Conservation (phyloP, 2,797 vertebrate genomes). For the Crocidura indochinensis region DNA sequence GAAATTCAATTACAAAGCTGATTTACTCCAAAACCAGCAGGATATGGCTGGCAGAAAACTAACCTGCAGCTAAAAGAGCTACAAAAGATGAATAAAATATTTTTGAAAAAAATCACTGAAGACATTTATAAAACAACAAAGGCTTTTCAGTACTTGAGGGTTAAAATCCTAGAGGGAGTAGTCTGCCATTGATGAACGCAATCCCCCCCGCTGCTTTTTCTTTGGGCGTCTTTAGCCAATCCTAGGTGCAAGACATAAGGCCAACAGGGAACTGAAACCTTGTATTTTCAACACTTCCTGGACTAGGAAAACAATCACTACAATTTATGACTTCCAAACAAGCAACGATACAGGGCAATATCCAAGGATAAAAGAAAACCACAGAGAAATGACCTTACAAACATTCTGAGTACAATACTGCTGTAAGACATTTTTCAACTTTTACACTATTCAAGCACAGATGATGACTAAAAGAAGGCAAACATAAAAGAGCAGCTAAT, state of each 20-base stretch:
- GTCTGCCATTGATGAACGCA: background rate
- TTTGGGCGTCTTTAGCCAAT: constrained; percentile 32
- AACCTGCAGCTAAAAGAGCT: constrained; percentile 51
- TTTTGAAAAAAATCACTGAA: constrained; percentile 71
- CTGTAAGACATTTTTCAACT: background rate
- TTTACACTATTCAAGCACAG: background rate
- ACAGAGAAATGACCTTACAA: constrained; percentile 35
- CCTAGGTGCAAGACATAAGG: background rate
- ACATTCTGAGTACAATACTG: background rate
- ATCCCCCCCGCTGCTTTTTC: background rate
- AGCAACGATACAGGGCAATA: background rate
- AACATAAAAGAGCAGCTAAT: background rate
- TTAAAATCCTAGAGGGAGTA: constrained; percentile 25
- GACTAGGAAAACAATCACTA: constrained; percentile 46
- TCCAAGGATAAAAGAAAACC: constrained; percentile 28
- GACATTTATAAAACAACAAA: constrained; percentile 80
- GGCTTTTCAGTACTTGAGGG: constrained; percentile 16
- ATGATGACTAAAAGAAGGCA: constrained; percentile 51
- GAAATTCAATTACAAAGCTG: constrained; percentile 3
- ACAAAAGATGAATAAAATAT: constrained; percentile 76
- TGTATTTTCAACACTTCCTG: background rate
- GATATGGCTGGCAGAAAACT: background rate
- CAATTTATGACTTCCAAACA: constrained; percentile 19
- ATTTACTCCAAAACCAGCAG: background rate
- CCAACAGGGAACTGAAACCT: constrained; percentile 7